A percentile compares a stretch with the other conserved stretches of the same genome.
Evolutionary conservation across 92 coral and sea anemone genomes (phyloP).

Genomic region (Palythoa caribaeorum): DNA sequence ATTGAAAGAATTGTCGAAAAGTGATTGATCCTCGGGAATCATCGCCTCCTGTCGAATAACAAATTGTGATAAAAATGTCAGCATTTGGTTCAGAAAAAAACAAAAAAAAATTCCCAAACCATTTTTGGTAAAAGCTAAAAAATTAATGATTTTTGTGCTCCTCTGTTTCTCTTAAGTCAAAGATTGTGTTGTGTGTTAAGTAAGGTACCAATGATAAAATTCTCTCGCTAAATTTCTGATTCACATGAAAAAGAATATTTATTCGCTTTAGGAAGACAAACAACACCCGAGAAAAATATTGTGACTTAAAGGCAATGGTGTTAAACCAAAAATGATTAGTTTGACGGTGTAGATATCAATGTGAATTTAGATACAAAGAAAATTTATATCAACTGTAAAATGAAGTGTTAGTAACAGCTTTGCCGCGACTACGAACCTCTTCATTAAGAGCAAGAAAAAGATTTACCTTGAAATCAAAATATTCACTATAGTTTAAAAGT

Average conservation of each 20-base stretch:
- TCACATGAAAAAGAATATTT: neutral
- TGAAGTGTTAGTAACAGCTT: neutral
- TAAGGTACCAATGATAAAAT: too few species aligned
- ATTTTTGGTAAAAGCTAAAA: too few species aligned
- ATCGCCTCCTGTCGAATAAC: conserved; percentile 57
- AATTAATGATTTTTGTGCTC: too few species aligned
- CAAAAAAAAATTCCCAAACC: too few species aligned
- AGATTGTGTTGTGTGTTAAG: too few species aligned
- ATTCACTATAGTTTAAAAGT: neutral
- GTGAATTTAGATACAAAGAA: neutral
- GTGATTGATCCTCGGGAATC: conserved; percentile 92
- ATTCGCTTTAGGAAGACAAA: neutral
- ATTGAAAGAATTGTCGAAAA: conserved; percentile 89
- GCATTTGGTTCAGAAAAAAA: neutral
- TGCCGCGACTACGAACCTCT: neutral
- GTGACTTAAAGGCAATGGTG: neutral
- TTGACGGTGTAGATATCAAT: neutral
- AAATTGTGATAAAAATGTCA: neutral
- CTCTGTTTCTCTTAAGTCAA: too few species aligned
- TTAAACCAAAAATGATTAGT: neutral
- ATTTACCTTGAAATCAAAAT: neutral
- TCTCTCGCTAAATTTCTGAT: too few species aligned
- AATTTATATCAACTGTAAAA: neutral
- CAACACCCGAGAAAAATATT: neutral
- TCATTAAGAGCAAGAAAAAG: too few species aligned